These are phyloP conservation scores for Malacoraja senta DNA, from an alignment of 2,797 vertebrate genomes.

Conservation along the genomic window DNA sequence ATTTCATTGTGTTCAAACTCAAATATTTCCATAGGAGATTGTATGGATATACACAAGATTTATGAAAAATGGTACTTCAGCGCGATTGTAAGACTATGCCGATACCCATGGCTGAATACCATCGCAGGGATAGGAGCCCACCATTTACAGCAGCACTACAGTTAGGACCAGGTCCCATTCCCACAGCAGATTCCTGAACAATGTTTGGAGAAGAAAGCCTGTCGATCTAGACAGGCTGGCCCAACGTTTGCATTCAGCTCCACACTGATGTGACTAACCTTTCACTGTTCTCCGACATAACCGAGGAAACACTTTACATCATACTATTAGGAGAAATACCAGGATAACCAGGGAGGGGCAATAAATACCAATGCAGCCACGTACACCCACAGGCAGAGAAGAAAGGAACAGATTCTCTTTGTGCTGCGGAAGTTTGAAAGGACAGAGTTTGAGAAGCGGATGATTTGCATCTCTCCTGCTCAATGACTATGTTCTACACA, in stretches of 20 bases:
- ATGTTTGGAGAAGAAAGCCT: not conserved
- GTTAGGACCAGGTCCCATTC: not conserved
- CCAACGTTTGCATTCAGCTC: not conserved
- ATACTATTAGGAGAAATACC: not conserved
- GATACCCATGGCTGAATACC: not conserved
- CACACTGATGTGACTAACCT: not conserved
- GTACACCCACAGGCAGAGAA: too few species aligned
- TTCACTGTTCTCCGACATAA: not conserved
- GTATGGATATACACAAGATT: not conserved
- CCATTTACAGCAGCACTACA: not conserved
- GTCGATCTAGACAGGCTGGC: not conserved
- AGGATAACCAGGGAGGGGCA: not conserved
- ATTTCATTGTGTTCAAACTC: not conserved
- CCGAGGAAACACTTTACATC: not conserved
- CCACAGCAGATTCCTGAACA: not conserved
- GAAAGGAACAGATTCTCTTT: too few species aligned
- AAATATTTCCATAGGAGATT: not conserved
- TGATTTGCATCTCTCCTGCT: not conserved
- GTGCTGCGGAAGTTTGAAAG: not conserved
- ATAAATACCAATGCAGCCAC: not conserved
- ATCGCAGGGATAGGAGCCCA: not conserved
- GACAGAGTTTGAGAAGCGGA: not conserved
- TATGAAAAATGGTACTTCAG: not conserved
- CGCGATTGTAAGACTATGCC: not conserved
- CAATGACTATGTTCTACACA: not conserved